These are phyloP conservation scores for Cygnus atratus DNA, from an alignment of 2,113 vertebrate species.

Conservation along the genomic window DNA sequence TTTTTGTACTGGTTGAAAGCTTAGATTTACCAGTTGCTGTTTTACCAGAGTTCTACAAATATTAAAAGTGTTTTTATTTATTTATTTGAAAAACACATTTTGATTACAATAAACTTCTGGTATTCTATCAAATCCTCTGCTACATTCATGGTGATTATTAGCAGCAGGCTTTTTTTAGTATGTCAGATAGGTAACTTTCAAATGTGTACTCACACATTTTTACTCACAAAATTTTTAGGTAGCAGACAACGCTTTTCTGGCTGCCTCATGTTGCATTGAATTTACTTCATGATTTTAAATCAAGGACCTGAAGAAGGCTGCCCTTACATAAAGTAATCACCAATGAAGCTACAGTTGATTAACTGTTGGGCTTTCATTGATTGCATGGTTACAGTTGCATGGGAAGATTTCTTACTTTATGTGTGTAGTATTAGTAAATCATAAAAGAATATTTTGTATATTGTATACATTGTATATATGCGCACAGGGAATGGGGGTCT, in stretches of 20 bases:
- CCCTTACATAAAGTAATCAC: slow-evolving; percentile 27
- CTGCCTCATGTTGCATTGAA: slow-evolving; percentile 27
- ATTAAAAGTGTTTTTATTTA: neutral
- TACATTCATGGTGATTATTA: neutral
- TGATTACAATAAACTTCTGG: neutral
- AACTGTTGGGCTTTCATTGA: slow-evolving; percentile 53
- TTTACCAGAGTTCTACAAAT: neutral
- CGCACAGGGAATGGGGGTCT: accelerated
- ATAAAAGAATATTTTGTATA: slow-evolving; percentile 6
- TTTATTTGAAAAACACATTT: neutral
- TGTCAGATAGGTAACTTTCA: neutral
- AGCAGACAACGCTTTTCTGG: neutral
- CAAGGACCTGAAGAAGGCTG: neutral
- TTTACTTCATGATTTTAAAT: slow-evolving; percentile 45
- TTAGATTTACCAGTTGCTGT: neutral
- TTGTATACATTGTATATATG: neutral
- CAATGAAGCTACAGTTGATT: slow-evolving; percentile 58
- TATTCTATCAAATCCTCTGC: neutral
- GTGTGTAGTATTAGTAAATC: slow-evolving; percentile 26
- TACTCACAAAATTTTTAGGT: neutral
- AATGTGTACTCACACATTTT: neutral
- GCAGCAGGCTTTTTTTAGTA: neutral
- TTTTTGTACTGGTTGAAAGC: neutral
- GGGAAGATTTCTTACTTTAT: slow-evolving; percentile 41
- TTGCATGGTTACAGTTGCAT: slow-evolving; percentile 22